Conservation (phyloP, 2,113 vertebrate genomes). For the Nothoprocta perdicaria region DNA sequence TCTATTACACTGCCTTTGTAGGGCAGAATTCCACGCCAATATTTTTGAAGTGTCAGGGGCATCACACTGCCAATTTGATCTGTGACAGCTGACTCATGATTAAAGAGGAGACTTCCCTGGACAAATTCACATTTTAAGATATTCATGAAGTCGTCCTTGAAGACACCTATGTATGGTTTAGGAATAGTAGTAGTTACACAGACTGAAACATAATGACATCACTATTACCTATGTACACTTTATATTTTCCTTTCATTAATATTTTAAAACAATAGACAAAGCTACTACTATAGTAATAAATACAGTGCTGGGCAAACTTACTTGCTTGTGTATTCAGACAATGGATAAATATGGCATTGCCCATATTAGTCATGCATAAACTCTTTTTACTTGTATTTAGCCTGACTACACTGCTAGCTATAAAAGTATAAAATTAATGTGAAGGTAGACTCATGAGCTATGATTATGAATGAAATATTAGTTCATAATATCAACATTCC, state of each 20-base stretch:
- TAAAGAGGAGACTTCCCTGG: neutral
- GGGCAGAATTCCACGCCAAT: neutral
- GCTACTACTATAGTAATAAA: neutral
- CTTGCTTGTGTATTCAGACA: neutral
- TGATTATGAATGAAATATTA: neutral
- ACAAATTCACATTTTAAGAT: neutral
- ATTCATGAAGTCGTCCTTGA: neutral
- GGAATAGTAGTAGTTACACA: neutral
- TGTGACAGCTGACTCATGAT: fast-evolving
- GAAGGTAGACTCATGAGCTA: neutral
- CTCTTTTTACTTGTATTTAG: neutral
- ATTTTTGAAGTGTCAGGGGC: neutral
- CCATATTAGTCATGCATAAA: neutral
- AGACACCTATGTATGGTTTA: neutral
- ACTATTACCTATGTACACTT: neutral
- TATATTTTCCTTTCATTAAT: neutral
- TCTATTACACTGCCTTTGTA: neutral
- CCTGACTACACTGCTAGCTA: neutral
- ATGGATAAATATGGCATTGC: neutral
- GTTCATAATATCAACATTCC: neutral
- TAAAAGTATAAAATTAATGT: neutral
- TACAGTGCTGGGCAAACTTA: neutral
- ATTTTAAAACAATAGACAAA: neutral
- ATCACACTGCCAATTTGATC: neutral
- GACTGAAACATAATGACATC: neutral